These are phyloP conservation scores for Ostrea edulis DNA, from an alignment of 1,140 invertebrate genomes.

Conservation along the genomic window DNA sequence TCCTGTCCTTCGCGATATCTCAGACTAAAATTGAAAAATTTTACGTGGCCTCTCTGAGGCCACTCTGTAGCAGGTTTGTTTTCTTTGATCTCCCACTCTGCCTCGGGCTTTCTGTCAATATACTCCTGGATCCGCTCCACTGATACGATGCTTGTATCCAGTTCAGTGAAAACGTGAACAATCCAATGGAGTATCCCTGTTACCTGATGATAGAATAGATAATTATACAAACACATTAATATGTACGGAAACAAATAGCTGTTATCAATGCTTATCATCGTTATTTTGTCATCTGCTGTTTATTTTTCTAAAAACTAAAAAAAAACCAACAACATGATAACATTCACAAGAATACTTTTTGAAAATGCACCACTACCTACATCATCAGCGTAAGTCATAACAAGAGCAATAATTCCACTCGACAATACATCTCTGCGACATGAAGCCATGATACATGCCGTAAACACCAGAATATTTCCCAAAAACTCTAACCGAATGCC, in stretches of 20 bases:
- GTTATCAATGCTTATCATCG: not conserved
- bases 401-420: slow-evolving; percentile 24
- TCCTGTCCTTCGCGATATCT: slow-evolving; percentile 73
- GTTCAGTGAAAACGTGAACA: slow-evolving; percentile 95
- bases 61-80: slow-evolving; percentile 81
- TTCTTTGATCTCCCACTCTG: slow-evolving; percentile 48
- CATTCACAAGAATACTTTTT: not conserved
- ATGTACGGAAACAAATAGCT: not conserved
- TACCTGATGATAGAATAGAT: slow-evolving; percentile 76
- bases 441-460: not conserved
- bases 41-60: slow-evolving; percentile 87
- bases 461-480: slow-evolving; percentile 62
- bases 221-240: not conserved
- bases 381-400: slow-evolving; percentile 20
- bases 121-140: slow-evolving; percentile 98
- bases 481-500: slow-evolving; percentile 76
- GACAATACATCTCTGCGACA: slow-evolving; percentile 16
- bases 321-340: no score
- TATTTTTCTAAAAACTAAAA: no score
- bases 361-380: not conserved
- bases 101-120: slow-evolving; percentile 86
- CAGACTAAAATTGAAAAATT: slow-evolving; percentile 85
- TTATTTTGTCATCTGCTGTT: not conserved
- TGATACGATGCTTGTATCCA: slow-evolving; percentile 97
- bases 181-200: slow-evolving; percentile 96